Conservation (phyloP, 2,888 invertebrate genomes). For the Gymnocheta viridis region DNA sequence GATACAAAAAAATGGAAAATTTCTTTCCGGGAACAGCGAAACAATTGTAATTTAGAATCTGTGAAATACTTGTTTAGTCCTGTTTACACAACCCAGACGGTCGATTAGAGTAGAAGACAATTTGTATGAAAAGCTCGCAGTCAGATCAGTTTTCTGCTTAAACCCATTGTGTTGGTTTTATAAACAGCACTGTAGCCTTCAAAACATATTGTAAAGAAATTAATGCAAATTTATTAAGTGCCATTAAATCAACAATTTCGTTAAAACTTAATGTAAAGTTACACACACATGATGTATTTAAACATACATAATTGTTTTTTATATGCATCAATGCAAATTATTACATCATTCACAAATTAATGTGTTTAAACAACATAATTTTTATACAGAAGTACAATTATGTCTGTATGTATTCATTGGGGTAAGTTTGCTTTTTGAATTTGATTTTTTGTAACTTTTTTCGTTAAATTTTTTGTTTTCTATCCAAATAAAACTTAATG, state of each 20-base stretch:
- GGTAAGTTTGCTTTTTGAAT: neutral
- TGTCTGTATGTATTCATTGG: constrained; percentile 3
- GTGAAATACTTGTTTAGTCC: too few relatives aligned
- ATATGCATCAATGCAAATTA: constrained; percentile 16
- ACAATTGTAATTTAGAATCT: too few relatives aligned
- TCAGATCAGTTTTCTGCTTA: too few relatives aligned
- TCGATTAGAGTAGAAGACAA: too few relatives aligned
- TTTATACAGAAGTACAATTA: neutral
- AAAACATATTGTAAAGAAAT: too few relatives aligned
- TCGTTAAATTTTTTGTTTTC: constrained; percentile 4
- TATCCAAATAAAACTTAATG: constrained; percentile 42
- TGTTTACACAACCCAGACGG: too few relatives aligned
- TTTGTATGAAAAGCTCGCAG: too few relatives aligned
- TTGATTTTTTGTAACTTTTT: constrained; percentile 17
- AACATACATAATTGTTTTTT: constrained; percentile 3
- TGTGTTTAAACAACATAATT: constrained; percentile 15
- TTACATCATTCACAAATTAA: constrained; percentile 22
- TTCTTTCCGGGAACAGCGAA: too few relatives aligned
- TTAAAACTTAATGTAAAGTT: neutral
- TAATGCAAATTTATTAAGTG: neutral
- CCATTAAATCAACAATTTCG: neutral
- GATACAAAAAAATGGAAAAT: too few relatives aligned
- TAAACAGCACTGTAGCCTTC: too few relatives aligned
- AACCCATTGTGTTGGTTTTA: too few relatives aligned
- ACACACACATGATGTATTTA: neutral